Evolutionary conservation across 1,140 invertebrate genomes (phyloP).

Genomic region (Chlorops oryzae): DNA sequence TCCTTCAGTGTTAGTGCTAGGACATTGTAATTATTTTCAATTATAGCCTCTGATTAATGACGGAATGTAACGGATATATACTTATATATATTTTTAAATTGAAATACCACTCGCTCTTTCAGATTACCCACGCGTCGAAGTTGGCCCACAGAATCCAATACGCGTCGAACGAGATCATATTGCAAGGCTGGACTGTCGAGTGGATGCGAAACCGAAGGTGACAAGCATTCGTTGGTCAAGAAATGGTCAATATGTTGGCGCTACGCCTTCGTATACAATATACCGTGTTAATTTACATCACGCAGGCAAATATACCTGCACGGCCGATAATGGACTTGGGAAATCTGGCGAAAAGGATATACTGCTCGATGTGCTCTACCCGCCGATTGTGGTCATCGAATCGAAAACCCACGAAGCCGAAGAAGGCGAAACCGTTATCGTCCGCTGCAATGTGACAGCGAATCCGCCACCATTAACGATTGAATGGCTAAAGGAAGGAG

Average conservation of each 20-base stretch:
- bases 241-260: conserved; percentile 72
- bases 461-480: conserved; percentile 73
- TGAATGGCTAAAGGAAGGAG: conserved; percentile 81
- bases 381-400: conserved; percentile 73
- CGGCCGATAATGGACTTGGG: conserved; percentile 76
- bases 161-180: conserved; percentile 75
- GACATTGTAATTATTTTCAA: too few species aligned
- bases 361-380: conserved; percentile 74
- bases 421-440: conserved; percentile 72
- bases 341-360: conserved; percentile 72
- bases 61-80: too few species aligned
- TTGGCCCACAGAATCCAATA: conserved; percentile 82
- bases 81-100: too few species aligned
- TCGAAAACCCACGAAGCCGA: conserved; percentile 71
- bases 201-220: conserved; percentile 82
- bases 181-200: conserved; percentile 74
- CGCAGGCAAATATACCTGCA: conserved; percentile 78
- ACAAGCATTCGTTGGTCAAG: conserved; percentile 73
- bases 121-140: conserved; percentile 83
- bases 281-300: conserved; percentile 71
- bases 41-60: too few species aligned
- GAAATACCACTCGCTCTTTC: conserved; percentile 36
- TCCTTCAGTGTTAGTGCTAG: too few species aligned
- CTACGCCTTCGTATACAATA: conserved; percentile 67
- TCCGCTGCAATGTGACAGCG: conserved; percentile 80